phyloP scores from a whole-genome alignment of 2,888 invertebrate genomes.

The Agrenia bidenticulata region DNA sequence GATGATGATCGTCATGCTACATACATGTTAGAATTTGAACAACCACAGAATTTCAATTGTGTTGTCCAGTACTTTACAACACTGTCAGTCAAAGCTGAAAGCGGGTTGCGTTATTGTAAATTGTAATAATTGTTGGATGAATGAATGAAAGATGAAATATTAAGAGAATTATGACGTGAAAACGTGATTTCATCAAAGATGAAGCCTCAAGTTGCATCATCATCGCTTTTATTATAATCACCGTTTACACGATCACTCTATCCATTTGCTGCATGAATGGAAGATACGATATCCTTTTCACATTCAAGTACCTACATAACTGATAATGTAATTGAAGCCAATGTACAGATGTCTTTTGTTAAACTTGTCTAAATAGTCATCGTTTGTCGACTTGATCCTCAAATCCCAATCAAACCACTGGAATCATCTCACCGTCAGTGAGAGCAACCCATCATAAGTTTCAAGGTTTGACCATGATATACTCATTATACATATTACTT shows the following conservation, averaged over 20 bases:
- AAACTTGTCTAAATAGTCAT: neutral
- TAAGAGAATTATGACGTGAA: neutral
- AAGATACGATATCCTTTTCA: too few species aligned
- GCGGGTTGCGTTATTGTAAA: neutral
- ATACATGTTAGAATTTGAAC: too few species aligned
- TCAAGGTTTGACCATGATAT: constrained; percentile 18
- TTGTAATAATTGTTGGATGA: neutral
- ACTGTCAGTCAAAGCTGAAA: neutral
- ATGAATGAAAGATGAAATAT: too few species aligned
- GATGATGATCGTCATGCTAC: neutral
- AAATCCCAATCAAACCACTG: neutral
- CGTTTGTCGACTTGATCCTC: neutral
- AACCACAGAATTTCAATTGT: neutral
- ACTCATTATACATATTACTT: constrained; percentile 6
- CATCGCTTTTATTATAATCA: neutral
- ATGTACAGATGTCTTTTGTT: constrained; percentile 9
- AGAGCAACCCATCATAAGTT: constrained; percentile 2
- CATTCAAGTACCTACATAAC: neutral
- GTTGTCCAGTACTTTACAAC: neutral
- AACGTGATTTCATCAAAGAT: neutral
- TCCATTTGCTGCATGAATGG: too few species aligned
- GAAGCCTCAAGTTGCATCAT: neutral
- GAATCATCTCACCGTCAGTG: neutral
- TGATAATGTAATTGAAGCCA: constrained; percentile 4
- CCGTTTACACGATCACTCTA: too few species aligned